Evolutionary conservation across 2,888 invertebrate species (phyloP).

Genomic region (Nemotelus nigrinus): DNA sequence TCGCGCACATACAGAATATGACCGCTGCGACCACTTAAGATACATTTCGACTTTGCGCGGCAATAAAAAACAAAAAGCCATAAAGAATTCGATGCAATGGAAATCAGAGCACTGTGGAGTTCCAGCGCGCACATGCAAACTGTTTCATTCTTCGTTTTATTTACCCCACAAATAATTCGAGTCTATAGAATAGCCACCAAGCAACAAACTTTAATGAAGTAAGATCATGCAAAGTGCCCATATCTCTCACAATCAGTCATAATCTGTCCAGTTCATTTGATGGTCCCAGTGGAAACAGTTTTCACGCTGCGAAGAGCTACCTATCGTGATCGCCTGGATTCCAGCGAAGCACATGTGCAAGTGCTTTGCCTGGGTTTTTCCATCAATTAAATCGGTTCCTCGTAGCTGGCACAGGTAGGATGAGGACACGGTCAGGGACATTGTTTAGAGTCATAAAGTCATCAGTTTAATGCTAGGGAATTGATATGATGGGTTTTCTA

Average conservation of each 20-base stretch:
- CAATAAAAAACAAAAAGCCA: neutral
- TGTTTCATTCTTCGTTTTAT: no score
- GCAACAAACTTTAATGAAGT: neutral
- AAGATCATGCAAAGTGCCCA: neutral
- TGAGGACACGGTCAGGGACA: neutral
- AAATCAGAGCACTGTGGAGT: no score
- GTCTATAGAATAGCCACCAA: neutral
- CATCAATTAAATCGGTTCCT: constrained; percentile 5
- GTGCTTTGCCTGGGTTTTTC: neutral
- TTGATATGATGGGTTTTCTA: constrained; percentile 13
- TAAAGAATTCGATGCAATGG: neutral
- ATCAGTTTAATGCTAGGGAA: neutral
- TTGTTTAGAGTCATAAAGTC: constrained; percentile 11
- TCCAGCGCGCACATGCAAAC: no score
- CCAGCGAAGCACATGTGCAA: neutral
- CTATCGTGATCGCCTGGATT: neutral
- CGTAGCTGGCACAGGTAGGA: neutral
- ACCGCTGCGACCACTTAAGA: neutral
- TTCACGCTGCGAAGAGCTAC: neutral
- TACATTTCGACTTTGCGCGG: neutral
- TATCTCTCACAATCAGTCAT: neutral
- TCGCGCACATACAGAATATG: no score
- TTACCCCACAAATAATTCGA: no score
- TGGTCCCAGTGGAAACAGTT: neutral
- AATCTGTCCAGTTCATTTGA: neutral